Conservation (phyloP, 1,140 invertebrate species). For the Zaprionus vittiger region DNA sequence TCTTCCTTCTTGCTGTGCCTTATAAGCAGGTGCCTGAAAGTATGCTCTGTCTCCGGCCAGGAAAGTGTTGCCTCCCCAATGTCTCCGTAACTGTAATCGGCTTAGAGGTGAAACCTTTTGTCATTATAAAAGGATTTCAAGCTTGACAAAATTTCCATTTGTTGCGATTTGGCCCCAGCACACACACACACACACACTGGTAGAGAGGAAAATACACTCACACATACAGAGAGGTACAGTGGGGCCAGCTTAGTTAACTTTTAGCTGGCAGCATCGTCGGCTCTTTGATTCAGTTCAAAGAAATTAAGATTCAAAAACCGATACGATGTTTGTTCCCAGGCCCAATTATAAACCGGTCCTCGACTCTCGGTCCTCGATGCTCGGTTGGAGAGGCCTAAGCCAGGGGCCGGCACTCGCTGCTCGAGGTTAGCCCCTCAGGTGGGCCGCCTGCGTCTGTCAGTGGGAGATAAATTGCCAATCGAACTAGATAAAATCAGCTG, state of each 20-base stretch:
- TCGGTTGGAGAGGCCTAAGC: not conserved
- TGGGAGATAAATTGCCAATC: constrained; percentile 79
- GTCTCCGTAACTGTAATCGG: constrained; percentile 72
- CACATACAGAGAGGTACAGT: constrained; percentile 4
- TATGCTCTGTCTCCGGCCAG: constrained; percentile 31
- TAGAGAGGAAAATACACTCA: not conserved
- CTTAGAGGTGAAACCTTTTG: constrained; percentile 82
- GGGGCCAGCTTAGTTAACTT: constrained; percentile 67
- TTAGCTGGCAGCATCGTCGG: constrained; percentile 42
- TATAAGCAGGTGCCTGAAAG: constrained; percentile 38
- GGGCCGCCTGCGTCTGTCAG: constrained; percentile 16
- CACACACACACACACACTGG: constrained; percentile 12
- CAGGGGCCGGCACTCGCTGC: not conserved
- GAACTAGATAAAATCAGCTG: constrained; percentile 79
- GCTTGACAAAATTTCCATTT: constrained; percentile 81
- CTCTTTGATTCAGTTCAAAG: constrained; percentile 58
- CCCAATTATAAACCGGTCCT: constrained; percentile 61
- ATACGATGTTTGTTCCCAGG: constrained; percentile 46
- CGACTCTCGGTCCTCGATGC: not conserved
- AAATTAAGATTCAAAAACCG: constrained; percentile 83
- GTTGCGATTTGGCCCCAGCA: constrained; percentile 56
- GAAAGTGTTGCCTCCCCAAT: constrained; percentile 36
- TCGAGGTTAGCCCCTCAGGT: constrained; percentile 30
- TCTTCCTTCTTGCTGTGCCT: not conserved
- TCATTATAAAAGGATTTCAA: constrained; percentile 83